Evolutionary conservation across 1,140 invertebrate species (phyloP), one percentile per base, ranked within the genome.

Genomic region (Neotoxoptera formosana): DNA sequence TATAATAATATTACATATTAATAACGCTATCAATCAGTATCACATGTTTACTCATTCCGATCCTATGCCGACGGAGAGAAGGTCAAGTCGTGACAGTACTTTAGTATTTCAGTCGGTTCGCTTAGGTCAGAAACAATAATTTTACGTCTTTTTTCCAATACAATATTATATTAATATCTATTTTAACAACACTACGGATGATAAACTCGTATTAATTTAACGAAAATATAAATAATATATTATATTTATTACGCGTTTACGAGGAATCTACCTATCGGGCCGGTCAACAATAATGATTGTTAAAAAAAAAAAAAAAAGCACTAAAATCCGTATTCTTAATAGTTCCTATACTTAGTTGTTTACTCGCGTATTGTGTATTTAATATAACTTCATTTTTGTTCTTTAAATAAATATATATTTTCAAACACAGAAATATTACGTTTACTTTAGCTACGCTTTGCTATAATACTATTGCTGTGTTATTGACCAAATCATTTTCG

Each of bases 1-100:
- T 87, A 87, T 87, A 47, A 87, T 87, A 47, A 86, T 48, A 87
- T 45, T 21, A 87, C 45, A 87, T 47, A 47, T 45, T 86, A 86
- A 86, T 81, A 14, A 67, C n/a, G 60, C 86, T n/a, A 87, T 87
- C 47, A 87, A 87, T 87, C 86, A 87, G n/a, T n/a, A 87, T 87
- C 86, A 48, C 21, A 87, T 87, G 47, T 48, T 48, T 41, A 86
- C 86, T 87, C n/a, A 25, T 87, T 87, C 47, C 34, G 51, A 47
- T 86, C 36, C 14, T 47, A 86, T 86, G 21, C 23, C 45, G n/a
- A 87, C 14, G 17, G 7, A 48, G 30, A 34, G 86, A 87, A 87
- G 86, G 86, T 87, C 30, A 48, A 87, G 47, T 87, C 45, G 30
- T 48, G 30, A 47, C 84, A 86, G 41, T 86, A 86, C 45, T 47